phyloP scores from a whole-genome alignment of 2,888 invertebrate genomes.

The Eretmocerus hayati region DNA sequence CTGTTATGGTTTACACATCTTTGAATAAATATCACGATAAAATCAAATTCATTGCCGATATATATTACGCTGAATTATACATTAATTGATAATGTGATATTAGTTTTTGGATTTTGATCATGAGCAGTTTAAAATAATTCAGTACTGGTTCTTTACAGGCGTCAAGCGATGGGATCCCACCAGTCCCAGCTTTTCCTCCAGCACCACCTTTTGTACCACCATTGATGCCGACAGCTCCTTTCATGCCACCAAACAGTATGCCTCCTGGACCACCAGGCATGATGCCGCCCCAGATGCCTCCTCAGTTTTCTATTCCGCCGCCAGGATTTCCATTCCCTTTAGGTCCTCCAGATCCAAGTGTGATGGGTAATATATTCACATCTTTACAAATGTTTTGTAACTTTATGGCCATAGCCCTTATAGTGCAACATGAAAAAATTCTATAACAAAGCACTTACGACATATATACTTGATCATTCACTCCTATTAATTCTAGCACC shows the following conservation, averaged over 20 bases:
- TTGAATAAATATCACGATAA: no score
- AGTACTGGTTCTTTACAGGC: conserved; percentile 24
- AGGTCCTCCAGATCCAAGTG: conserved; percentile 37
- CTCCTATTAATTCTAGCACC: conserved; percentile 42
- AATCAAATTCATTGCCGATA: no score
- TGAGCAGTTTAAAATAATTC: neutral
- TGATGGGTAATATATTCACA: conserved; percentile 34
- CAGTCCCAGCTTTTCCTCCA: conserved; percentile 40
- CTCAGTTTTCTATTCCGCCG: conserved; percentile 72
- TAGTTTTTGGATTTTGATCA: neutral
- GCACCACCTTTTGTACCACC: conserved; percentile 41
- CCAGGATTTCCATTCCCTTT: conserved; percentile 60
- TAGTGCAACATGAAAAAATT: no score
- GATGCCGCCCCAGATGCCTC: conserved; percentile 61
- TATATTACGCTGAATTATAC: no score
- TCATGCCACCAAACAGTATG: conserved; percentile 40
- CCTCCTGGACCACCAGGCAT: conserved; percentile 43
- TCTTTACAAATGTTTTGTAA: neutral
- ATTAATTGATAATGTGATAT: no score
- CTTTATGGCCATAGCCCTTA: no score
- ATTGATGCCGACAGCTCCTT: conserved; percentile 40
- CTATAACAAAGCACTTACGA: neutral
- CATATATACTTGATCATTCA: no score
- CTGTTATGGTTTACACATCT: no score
- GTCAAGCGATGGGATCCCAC: conserved; percentile 43